These are phyloP conservation scores for Prinia subflava DNA, from an alignment of 2,113 vertebrate genomes.

Conservation along the genomic window DNA sequence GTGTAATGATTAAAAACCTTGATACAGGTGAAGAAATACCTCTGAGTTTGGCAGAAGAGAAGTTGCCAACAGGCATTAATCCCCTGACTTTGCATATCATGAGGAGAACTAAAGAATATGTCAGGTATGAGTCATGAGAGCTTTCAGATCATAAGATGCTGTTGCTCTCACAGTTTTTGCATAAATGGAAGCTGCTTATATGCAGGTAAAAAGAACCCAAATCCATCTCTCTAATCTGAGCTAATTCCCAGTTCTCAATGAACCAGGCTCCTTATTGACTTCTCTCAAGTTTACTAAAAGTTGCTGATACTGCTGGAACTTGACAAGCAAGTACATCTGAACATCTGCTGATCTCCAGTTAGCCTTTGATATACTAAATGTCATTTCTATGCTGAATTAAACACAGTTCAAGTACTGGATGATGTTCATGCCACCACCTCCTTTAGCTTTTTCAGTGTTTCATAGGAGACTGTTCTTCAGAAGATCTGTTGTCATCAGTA, in stretches of 20 bases:
- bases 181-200: not conserved
- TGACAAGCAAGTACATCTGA: not conserved
- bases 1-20: constrained; percentile 99
- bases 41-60: constrained; percentile 95
- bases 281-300: not conserved
- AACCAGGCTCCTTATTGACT: not conserved
- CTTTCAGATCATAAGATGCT: not conserved
- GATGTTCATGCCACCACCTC: not conserved
- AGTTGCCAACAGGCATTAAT: constrained; percentile 96
- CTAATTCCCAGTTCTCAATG: not conserved
- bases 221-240: not conserved
- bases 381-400: not conserved
- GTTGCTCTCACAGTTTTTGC: not conserved
- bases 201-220: not conserved
- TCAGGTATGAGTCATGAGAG: constrained; percentile 80
- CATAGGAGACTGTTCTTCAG: not conserved
- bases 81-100: constrained; percentile 97
- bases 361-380: not conserved
- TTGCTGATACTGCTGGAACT: not conserved
- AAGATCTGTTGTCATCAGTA: not conserved
- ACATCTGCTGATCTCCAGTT: not conserved
- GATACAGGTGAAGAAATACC: constrained; percentile 99
- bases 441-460: not conserved
- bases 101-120: constrained; percentile 97
- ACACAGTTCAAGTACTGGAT: not conserved